A percentile compares a stretch with the other conserved stretches of the same genome.
Conservation (phyloP, 2,888 invertebrate species). For the Blastobasis lacticolella region DNA sequence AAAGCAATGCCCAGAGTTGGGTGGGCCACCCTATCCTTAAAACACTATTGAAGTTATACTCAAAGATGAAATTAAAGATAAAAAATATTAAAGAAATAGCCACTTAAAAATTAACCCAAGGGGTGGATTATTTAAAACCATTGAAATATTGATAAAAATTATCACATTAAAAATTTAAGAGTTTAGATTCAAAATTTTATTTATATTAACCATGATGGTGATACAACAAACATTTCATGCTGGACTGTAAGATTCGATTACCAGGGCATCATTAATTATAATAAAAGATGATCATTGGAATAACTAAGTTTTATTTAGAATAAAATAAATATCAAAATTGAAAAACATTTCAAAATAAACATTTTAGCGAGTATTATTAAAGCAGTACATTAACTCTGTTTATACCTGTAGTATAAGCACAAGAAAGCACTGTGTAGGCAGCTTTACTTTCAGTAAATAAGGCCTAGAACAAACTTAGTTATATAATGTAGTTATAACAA, state of each 20-base stretch:
- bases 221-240: neutral
- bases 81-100: too few relatives aligned
- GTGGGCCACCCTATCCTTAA: slow-evolving; percentile 1
- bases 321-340: neutral
- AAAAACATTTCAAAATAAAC: neutral
- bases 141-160: too few relatives aligned
- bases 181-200: neutral
- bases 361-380: neutral
- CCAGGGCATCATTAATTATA: neutral
- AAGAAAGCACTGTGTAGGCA: slow-evolving; percentile 53
- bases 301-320: slow-evolving; percentile 4
- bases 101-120: too few relatives aligned
- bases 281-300: slow-evolving; percentile 2
- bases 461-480: neutral
- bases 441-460: slow-evolving; percentile 31
- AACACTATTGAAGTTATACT: neutral
- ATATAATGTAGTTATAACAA: neutral
- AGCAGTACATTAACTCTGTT: slow-evolving; percentile 58
- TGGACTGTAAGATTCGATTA: neutral
- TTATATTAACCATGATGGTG: neutral
- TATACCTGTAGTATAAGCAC: slow-evolving; percentile 58
- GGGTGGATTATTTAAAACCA: too few relatives aligned
- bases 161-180: too few relatives aligned
- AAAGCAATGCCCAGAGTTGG: slow-evolving; percentile 15
- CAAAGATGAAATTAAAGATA: neutral